A percentile compares a stretch with the other conserved stretches of the same genome.
phyloP scores from a whole-genome alignment of 2,888 invertebrate genomes.

The Tenthredo scrophulariae region DNA sequence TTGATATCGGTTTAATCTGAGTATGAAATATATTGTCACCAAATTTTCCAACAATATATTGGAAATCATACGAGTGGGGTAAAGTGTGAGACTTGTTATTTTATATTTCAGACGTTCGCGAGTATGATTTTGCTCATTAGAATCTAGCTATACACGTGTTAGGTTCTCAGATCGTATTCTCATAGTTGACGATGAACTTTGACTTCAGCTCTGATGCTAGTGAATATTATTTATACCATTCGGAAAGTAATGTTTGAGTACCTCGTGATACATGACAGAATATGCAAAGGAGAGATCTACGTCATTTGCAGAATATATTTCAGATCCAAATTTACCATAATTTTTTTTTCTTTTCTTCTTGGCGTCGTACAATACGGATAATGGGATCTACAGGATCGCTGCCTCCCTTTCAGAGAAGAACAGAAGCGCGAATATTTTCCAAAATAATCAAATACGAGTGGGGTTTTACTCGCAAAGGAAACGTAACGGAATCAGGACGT shows the following conservation, averaged over 20 bases:
- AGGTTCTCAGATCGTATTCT: not conserved
- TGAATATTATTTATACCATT: conserved; percentile 2
- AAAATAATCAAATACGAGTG: not conserved
- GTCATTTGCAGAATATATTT: not conserved
- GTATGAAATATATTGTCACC: not conserved
- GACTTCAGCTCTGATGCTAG: not conserved
- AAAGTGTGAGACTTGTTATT: not conserved
- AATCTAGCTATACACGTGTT: not conserved
- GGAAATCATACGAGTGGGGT: not conserved
- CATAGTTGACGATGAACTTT: not conserved
- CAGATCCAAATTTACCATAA: not conserved
- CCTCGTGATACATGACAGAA: conserved; percentile 1
- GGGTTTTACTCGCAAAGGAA: conserved; percentile 4
- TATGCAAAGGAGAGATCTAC: not conserved
- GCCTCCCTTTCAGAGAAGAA: not conserved
- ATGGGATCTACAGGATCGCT: not conserved
- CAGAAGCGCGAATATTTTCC: not conserved
- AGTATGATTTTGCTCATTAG: not conserved
- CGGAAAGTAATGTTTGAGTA: not conserved
- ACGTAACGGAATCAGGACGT: conserved; percentile 22
- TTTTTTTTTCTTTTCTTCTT: not conserved
- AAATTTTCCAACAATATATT: not conserved
- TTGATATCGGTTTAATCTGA: not conserved
- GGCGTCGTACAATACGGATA: too few relatives aligned
- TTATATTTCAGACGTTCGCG: not conserved